Percentiles rank a stretch among this genome's conserved stretches.
Conservation (phyloP, 2,113 vertebrate genomes). For the Microtus richardsoni region DNA sequence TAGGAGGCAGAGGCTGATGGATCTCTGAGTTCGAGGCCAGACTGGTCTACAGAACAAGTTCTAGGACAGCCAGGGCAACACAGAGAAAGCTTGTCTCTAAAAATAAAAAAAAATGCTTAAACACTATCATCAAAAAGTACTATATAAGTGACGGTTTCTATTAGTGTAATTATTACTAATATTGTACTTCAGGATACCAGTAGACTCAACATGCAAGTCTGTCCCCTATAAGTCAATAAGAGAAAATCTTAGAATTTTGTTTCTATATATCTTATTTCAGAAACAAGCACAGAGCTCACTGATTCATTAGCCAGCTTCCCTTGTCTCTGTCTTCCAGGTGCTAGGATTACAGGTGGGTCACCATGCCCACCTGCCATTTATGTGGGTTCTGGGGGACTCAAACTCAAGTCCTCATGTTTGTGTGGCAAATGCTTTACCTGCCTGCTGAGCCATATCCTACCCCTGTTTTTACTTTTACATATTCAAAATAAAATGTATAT, state of each 20-base stretch:
- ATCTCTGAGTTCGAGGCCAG: not conserved
- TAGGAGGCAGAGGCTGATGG: not conserved
- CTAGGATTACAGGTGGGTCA: not conserved
- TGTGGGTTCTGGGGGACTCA: not conserved
- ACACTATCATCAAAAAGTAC: too few species aligned
- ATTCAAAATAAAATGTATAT: not conserved
- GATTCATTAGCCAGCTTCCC: not conserved
- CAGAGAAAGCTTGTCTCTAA: not conserved
- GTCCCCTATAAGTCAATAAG: too few species aligned
- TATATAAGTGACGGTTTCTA: too few species aligned
- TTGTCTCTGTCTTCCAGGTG: not conserved
- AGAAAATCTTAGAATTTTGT: too few species aligned
- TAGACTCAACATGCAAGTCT: too few species aligned
- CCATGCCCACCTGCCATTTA: not conserved
- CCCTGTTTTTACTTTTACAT: not conserved
- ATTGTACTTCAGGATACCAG: too few species aligned
- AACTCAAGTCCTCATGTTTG: not conserved
- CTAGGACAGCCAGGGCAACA: not conserved
- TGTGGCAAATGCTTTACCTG: not conserved
- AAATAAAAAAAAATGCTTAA: not conserved
- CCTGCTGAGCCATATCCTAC: not conserved
- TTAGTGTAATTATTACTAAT: too few species aligned
- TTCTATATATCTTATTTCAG: too few species aligned
- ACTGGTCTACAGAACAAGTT: not conserved
- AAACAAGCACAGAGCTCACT: not conserved